Conservation (phyloP, 2,888 invertebrate genomes). For the Piscicola geometra region DNA sequence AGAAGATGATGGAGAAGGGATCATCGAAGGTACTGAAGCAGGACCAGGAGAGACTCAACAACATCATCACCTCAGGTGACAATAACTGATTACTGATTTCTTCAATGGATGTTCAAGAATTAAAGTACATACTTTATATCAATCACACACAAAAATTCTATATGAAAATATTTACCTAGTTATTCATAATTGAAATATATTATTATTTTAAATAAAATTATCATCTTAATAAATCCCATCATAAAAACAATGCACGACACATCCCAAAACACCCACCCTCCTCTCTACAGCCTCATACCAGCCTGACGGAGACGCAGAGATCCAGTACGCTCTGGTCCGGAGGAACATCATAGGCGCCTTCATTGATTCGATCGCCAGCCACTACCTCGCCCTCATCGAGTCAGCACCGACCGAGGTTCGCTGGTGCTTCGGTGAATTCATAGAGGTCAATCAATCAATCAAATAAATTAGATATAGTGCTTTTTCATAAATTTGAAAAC, state of each 20-base stretch:
- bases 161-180: no score
- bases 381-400: slow-evolving; percentile 16
- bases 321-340: slow-evolving; percentile 25
- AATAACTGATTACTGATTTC: not conserved
- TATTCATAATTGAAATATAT: no score
- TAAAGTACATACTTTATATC: no score
- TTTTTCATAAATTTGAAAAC: no score
- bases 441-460: not conserved
- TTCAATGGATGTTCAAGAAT: no score
- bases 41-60: slow-evolving; percentile 29
- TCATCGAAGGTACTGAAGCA: slow-evolving; percentile 20
- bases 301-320: slow-evolving; percentile 26
- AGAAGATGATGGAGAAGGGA: slow-evolving; percentile 22
- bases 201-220: no score
- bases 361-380: slow-evolving; percentile 19
- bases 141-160: no score
- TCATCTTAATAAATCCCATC: no score
- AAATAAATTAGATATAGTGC: not conserved
- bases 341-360: slow-evolving; percentile 33
- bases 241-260: no score
- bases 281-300: slow-evolving; percentile 27
- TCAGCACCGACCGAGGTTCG: slow-evolving; percentile 2
- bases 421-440: not conserved
- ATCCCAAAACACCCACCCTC: no score
- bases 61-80: slow-evolving; percentile 34